Evolutionary conservation across 2,797 vertebrate genomes (phyloP).

Genomic region (Syndactyla subalaris): DNA sequence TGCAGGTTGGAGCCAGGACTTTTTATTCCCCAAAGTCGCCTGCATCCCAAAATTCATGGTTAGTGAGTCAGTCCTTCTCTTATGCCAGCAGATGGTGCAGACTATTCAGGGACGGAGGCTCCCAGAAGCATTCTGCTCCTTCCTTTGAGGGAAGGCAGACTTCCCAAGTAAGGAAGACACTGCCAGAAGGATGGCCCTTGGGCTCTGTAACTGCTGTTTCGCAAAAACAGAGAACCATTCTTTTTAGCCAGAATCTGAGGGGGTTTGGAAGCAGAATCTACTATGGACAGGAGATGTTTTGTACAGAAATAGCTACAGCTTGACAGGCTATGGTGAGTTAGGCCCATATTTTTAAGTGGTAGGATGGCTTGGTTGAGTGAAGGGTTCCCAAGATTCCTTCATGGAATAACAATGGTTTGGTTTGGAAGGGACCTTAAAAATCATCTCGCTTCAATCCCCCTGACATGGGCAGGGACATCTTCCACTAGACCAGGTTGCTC

Average conservation of each 20-base stretch:
- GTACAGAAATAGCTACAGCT: not conserved
- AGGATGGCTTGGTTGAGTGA: not conserved
- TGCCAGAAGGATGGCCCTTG: slow-evolving; percentile 38
- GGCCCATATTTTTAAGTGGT: not conserved
- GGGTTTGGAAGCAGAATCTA: not conserved
- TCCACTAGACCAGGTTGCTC: not conserved
- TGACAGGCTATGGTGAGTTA: not conserved
- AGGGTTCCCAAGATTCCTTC: not conserved
- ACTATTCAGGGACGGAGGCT: slow-evolving; percentile 61
- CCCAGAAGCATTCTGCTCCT: slow-evolving; percentile 53
- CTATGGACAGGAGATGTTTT: not conserved
- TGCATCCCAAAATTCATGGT: slow-evolving; percentile 34
- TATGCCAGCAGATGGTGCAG: slow-evolving; percentile 68
- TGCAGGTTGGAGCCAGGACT: slow-evolving; percentile 49
- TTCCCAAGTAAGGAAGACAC: not conserved
- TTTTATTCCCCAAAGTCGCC: slow-evolving; percentile 46
- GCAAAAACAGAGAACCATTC: not conserved
- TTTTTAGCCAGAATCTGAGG: not conserved
- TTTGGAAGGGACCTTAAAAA: not conserved
- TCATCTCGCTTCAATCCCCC: not conserved
- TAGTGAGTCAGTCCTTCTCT: slow-evolving; percentile 62
- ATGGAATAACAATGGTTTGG: not conserved
- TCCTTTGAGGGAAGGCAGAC: slow-evolving; percentile 51
- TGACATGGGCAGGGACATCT: not conserved
- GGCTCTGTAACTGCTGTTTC: not conserved